phyloP scores from a whole-genome alignment of 2,797 vertebrate genomes.

The Bradypodion ventrale region DNA sequence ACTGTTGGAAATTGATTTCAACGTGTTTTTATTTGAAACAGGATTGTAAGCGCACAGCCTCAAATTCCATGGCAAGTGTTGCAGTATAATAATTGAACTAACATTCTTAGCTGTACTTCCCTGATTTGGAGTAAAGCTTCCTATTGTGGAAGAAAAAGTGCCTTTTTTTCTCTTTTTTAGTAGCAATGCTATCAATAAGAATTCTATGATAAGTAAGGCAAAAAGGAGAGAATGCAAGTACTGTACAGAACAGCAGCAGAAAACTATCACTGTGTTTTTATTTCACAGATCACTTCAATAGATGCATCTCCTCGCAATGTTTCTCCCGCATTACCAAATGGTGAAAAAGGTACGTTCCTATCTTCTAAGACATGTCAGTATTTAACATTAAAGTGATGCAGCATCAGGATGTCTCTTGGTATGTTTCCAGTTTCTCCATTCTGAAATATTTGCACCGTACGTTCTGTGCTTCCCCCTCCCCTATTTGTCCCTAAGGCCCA shows the following conservation, averaged over 20 bases:
- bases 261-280: conserved; percentile 32
- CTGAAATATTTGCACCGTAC: not conserved
- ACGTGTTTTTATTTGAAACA: not conserved
- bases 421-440: not conserved
- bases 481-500: not conserved
- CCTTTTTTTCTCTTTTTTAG: not conserved
- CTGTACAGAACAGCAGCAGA: not conserved
- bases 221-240: not conserved
- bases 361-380: not conserved
- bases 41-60: too few relatives aligned
- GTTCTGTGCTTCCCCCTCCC: not conserved
- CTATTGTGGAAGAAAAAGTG: too few relatives aligned
- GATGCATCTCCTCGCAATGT: conserved; percentile 94
- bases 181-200: not conserved
- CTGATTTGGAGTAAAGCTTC: not conserved
- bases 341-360: conserved; percentile 88
- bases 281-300: conserved; percentile 81
- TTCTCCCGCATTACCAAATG: conserved; percentile 91
- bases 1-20: not conserved
- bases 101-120: not conserved
- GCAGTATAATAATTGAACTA: too few relatives aligned
- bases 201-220: not conserved
- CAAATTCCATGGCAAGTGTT: not conserved
- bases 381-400: not conserved
- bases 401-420: not conserved